A percentile compares a stretch with the other conserved stretches of the same genome.
phyloP scores from a whole-genome alignment of 2,888 invertebrate genomes.

The Malachius bipustulatus region DNA sequence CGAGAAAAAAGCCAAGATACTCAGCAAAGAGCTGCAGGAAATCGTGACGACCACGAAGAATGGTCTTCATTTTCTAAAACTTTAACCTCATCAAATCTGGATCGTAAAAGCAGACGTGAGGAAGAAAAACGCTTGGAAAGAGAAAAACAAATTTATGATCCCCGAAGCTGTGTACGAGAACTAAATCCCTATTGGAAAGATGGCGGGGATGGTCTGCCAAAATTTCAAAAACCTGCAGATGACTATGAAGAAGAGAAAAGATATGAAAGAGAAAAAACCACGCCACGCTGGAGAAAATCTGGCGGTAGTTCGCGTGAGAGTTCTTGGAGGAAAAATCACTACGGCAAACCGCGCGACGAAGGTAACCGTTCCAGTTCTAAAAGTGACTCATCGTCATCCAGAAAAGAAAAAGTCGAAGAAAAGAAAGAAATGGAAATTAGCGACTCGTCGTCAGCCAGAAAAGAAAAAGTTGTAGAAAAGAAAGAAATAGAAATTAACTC shows the following conservation, averaged over 20 bases:
- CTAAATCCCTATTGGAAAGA: constrained; percentile 89
- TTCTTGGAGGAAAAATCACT: not conserved
- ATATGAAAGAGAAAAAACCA: constrained; percentile 15
- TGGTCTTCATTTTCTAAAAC: constrained; percentile 63
- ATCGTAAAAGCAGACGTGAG: constrained; percentile 37
- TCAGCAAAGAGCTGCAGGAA: no score
- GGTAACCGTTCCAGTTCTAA: not conserved
- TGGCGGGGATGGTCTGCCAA: constrained; percentile 76
- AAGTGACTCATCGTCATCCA: not conserved
- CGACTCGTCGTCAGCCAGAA: not conserved
- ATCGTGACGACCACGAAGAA: constrained; percentile 41
- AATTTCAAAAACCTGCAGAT: constrained; percentile 37
- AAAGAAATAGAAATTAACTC: not conserved
- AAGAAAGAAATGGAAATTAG: not conserved
- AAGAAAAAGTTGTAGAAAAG: not conserved
- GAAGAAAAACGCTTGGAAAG: constrained; percentile 41
- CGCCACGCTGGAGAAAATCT: constrained; percentile 7
- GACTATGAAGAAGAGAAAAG: constrained; percentile 27
- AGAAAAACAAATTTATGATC: constrained; percentile 52
- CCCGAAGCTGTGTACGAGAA: constrained; percentile 61
- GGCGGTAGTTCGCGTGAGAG: not conserved
- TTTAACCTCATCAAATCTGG: constrained; percentile 29
- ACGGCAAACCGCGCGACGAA: not conserved
- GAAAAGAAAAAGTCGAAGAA: not conserved
- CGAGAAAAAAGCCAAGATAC: no score